Evolutionary conservation across 2,797 vertebrate species (phyloP), one percentile per base, ranked within the genome.

Genomic region (Lutjanus campechanus): DNA sequence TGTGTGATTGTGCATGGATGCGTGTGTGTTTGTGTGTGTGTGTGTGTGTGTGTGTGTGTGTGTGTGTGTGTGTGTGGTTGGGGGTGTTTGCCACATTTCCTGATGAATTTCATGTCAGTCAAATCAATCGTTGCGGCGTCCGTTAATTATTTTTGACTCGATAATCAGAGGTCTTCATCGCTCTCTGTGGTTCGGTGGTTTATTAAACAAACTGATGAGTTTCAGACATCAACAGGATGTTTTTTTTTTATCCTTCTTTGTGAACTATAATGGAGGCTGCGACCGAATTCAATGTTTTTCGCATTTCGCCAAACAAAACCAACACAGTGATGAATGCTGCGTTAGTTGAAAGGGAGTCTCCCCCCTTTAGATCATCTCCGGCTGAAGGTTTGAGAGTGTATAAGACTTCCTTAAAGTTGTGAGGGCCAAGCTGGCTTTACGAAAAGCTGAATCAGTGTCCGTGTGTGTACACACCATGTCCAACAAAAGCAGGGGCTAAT

Each of bases 401-500:
- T 77, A 85, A 88, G 90, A 85, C 90, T 93, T 95, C 90, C 91
- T 90, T 85, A 87, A 91, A 85, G 83, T 90, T 87, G 83, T 87
- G 82, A 92, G 90, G 85, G 88, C 89, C 88, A 90, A 91, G 90
- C 81, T 91, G 91, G 89, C 90, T 95, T 94, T 92, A 77, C 81
- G 44, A 83, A 92, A 88, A 81, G 77, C 83, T 93, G 91, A 95
- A 91, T 93, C 90, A 62, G 90, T 83, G 82, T 89, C 79, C 91
- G 84, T 95, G 95, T 92, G 91, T 92, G 91, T 88, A 91, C 91
- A 91, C 90, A 89, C 85, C 86, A 81, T 81, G 84, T 84, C 82
- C 91, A 87, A 91, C 95, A 95, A 95, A 96, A 89, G 90, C 81
- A 70, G 83, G 76, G 92, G 87, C 89, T 96, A 95, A 95, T 96